Base-by-base conservation (phyloP, 2,113 vertebrate species). In the Lamprotornis superbus region DNA sequence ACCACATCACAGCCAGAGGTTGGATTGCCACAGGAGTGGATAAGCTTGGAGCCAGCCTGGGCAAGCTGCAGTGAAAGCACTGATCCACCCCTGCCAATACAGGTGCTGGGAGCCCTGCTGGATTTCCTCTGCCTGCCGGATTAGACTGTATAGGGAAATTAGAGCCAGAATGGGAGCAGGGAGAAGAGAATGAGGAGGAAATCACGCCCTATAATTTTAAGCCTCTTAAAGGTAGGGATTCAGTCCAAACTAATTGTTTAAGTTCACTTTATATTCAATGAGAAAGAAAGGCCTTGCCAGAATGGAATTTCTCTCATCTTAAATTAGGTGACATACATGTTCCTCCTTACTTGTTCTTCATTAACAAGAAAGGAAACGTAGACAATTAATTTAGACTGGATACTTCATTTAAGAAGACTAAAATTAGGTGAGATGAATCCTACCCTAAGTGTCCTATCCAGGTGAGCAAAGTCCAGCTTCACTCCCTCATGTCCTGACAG, bases 201-300 rank as follows among this genome's bases (percentile, higher is more conserved):
- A 89, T 93, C 86, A 92, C 9, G 1, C 47, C 69, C 60, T 76
- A n/a, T 92, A 93, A 95, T 87, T 96, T 94, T 90, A 89, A 97
- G 52, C 59, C 27, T 83, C 64, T 44, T 94, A 74, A 90, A 97
- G 35, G 76, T 10, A 92, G 71, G 76, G 77, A 90, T 75, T 91
- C 31, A 25, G 65, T 74, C 89, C 94, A 94, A 90, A 53, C 60
- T 81, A 92, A 92, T 81, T 93, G 83, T 83, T 95, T 78, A 87
- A 90, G 12, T 90, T 95, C 59, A 52, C 27, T 78, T 81, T n/a
- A 44, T 25, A 70, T 40, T 81, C 86, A 87, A 27, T 4, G 52
- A 92, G 76, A 86, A 83, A 76, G 50, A 61, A 92, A 70, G 8
- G 73, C 49, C 64, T 74, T 92, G 86, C 71, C 86, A 93, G 55